Evolutionary conservation across 2,113 vertebrate species (phyloP), one percentile per base, ranked within the genome.

Genomic region (Hemibagrus wyckioides): DNA sequence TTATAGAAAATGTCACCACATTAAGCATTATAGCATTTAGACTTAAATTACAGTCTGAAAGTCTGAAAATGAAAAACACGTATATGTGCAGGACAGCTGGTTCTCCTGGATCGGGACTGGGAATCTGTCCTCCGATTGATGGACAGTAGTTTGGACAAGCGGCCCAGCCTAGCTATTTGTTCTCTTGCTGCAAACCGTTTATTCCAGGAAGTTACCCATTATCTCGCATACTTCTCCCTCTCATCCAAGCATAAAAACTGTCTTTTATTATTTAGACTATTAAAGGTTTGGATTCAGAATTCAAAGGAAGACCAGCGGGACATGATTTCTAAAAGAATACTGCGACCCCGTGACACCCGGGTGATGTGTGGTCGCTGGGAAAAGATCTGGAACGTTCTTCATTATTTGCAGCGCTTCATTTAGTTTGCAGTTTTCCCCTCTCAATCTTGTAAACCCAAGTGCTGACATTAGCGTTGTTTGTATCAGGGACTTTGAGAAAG

Each of bases 301-400:
- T 0, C 28, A 17, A 11, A 15, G 9, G 17, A n/a, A 50, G 28
- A 77, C 13, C 48, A 17, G 19, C 30, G 3, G n/a, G 30, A 52
- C 48, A n/a, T 4, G 23, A 54, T 36, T 56, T 56, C 77, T 80
- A 8, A 36, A n/a, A 56, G 77, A 56, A 17, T n/a, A 13, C 73
- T 48, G 71, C 25, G 14, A 50, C 57, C 77, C 52, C 77, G 36
- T 23, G 77, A 57, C 77, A 80, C 52, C 52, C 5, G 30, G 30
- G 52, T 36, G 52, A 23, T 36, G 61, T 84, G 69, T 44, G 71
- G 15, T 76, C 10, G 17, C 25, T 44, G 23, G 69, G 71, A 76
- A 85, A 25, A 23, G n/a, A n/a, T 76, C 52, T 41, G 71, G 52
- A 85, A 85, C 13, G 69, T 76, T 76, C 83, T 44, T 39, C 54